Evolutionary conservation across 2,113 vertebrate species (phyloP).

Genomic region (Bothrops jararaca): DNA sequence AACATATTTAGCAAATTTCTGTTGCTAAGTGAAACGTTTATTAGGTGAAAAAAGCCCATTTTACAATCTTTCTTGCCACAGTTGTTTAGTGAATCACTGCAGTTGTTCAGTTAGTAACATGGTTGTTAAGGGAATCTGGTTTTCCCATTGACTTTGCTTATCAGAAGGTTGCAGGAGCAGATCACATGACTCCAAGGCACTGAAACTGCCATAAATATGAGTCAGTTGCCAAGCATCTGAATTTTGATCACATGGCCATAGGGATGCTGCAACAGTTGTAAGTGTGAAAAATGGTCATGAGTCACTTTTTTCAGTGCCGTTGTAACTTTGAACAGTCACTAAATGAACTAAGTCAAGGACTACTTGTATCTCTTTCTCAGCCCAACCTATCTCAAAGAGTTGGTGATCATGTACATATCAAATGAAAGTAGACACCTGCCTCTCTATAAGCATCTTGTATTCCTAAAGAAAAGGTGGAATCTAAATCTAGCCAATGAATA

Average conservation of each 20-base stretch:
- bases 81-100: no score
- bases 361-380: neutral
- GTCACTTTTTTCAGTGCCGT: neutral
- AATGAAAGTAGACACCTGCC: neutral
- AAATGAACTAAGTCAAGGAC: neutral
- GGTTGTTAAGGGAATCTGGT: neutral
- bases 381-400: neutral
- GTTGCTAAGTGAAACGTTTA: no score
- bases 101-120: neutral
- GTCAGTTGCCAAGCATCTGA: neutral
- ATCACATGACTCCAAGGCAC: neutral
- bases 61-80: no score
- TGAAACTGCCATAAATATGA: neutral
- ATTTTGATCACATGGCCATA: neutral
- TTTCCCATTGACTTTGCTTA: neutral
- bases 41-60: no score
- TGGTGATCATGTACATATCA: neutral
- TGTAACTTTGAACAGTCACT: neutral
- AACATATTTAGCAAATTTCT: neutral
- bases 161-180: neutral
- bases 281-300: neutral
- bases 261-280: neutral
- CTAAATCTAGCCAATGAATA: neutral
- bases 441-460: neutral
- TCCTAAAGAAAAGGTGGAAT: neutral